Conservation (phyloP, 2,888 invertebrate species). For the Drosophila cognata region DNA sequence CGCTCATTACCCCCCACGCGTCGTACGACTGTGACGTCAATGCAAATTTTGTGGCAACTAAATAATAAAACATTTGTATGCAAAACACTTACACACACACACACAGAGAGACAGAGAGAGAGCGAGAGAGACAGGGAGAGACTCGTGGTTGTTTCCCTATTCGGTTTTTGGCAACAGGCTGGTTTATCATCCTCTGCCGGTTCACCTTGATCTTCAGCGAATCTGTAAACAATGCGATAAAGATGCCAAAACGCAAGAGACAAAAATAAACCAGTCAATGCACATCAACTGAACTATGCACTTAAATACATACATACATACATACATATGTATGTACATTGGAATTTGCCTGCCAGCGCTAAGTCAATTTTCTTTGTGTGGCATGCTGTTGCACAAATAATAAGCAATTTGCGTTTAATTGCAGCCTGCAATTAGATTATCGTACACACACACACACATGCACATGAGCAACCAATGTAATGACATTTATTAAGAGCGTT, state of each 20-base stretch:
- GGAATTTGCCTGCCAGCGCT: conserved; percentile 18
- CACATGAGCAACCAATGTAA: conserved; percentile 7
- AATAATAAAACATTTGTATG: conserved; percentile 1
- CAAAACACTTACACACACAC: not conserved
- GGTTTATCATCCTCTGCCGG: conserved; percentile 8
- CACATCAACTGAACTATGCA: conserved; percentile 12
- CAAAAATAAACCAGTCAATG: conserved; percentile 16
- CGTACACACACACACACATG: conserved; percentile 5
- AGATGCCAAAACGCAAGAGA: conserved; percentile 27
- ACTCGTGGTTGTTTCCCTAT: conserved; percentile 24
- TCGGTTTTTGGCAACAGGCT: conserved; percentile 44
- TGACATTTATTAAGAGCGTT: conserved; percentile 10
- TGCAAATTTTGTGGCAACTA: conserved; percentile 31
- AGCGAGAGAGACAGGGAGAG: not conserved
- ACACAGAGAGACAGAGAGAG: not conserved
- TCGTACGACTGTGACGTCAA: conserved; percentile 46
- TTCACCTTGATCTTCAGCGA: conserved; percentile 48
- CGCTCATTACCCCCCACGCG: not conserved
- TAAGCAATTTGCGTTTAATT: conserved; percentile 28
- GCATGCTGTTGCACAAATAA: conserved; percentile 2
- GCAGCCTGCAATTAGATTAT: conserved; percentile 43
- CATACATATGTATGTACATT: not conserved
- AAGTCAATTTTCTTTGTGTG: conserved; percentile 18
- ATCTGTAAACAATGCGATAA: conserved; percentile 42
- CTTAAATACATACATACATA: not conserved